These are phyloP conservation scores for Acleris literana DNA, from an alignment of 2,888 invertebrate genomes.

Conservation along the genomic window DNA sequence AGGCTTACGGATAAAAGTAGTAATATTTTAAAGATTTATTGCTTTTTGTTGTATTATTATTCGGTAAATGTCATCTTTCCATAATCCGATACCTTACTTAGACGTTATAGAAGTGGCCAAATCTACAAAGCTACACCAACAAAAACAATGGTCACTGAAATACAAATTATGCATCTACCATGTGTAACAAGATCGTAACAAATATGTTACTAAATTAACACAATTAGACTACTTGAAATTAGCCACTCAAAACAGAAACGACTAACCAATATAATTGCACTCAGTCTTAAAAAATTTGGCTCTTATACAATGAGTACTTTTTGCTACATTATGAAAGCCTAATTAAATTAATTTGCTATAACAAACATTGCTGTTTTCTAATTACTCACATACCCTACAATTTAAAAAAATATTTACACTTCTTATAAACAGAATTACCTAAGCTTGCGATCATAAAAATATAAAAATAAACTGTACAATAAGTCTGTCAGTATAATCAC, in stretches of 20 bases:
- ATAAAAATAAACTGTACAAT: slow-evolving; percentile 54
- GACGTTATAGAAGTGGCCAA: slow-evolving; percentile 16
- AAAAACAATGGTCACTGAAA: slow-evolving; percentile 15
- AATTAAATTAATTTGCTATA: slow-evolving; percentile 38
- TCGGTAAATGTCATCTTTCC: slow-evolving; percentile 5
- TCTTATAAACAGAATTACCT: slow-evolving; percentile 46
- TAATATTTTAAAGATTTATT: slow-evolving; percentile 22
- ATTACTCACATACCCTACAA: slow-evolving; percentile 21
- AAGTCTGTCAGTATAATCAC: slow-evolving; percentile 70
- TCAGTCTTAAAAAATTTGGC: slow-evolving; percentile 83
- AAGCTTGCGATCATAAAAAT: slow-evolving; percentile 53
- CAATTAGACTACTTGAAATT: slow-evolving; percentile 20
- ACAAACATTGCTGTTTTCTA: slow-evolving; percentile 21
- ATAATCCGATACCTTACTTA: background rate
- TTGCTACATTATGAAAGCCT: slow-evolving; percentile 54
- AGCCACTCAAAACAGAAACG: slow-evolving; percentile 41
- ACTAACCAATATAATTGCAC: slow-evolving; percentile 63
- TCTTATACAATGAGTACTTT: slow-evolving; percentile 71
- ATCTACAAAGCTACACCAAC: slow-evolving; percentile 8
- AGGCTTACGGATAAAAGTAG: slow-evolving; percentile 14
- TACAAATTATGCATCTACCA: slow-evolving; percentile 20
- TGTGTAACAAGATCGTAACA: slow-evolving; percentile 15
- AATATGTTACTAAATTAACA: slow-evolving; percentile 15
- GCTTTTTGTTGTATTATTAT: slow-evolving; percentile 19
- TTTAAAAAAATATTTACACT: slow-evolving; percentile 36